Evolutionary conservation across 1,140 invertebrate genomes (phyloP), one percentile per base, ranked within the genome.

Genomic region (Lordiphosa mommai): DNA sequence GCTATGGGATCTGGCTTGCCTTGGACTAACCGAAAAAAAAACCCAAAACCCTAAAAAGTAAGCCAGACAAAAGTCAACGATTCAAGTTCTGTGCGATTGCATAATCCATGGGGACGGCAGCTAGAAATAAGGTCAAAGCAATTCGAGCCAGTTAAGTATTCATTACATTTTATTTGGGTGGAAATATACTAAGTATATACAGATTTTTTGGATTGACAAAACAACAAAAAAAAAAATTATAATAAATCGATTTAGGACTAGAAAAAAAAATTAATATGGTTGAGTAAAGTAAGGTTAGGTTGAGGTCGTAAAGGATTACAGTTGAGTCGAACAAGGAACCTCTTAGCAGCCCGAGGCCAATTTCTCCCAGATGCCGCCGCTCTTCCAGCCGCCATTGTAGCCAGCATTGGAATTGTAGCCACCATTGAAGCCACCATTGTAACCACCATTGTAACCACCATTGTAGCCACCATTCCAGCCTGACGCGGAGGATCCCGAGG

Each of bases 281-380:
- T 68, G 57, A 46, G 61, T 57, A 40, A 29, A 44, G 43, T 66
- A 37, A 57, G 36, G 46, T 41, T 51, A 30, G 48, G 29, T 49
- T 55, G 36, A 3, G 12, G 32, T 36, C 23, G 20, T 23, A 23
- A 1, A 16, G 55, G n/a, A 1, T 4, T 23, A 13, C 12, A 30
- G 6, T 37, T 30, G 57, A 7, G 29, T 8, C 14, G 32, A 17
- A 2, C 27, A 27, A 53, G 33, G 1, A 6, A 3, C 4, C 4
- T 12, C 20, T 34, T 84, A 87, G 66, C 84, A 87, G 55, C 84
- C 74, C 4, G 60, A 32, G 2, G 67, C 66, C 17, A 87, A 49
- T 49, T 87, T 87, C 60, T 87, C 84, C 44, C 80, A 87, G 56
- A 87, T 84, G 61, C 84, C 77, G 27, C 84, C 84, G 16, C 76